Percentiles rank a stretch among this genome's conserved stretches.
phyloP scores from a whole-genome alignment of 2,888 invertebrate species.

The Lasius fuliginosus region DNA sequence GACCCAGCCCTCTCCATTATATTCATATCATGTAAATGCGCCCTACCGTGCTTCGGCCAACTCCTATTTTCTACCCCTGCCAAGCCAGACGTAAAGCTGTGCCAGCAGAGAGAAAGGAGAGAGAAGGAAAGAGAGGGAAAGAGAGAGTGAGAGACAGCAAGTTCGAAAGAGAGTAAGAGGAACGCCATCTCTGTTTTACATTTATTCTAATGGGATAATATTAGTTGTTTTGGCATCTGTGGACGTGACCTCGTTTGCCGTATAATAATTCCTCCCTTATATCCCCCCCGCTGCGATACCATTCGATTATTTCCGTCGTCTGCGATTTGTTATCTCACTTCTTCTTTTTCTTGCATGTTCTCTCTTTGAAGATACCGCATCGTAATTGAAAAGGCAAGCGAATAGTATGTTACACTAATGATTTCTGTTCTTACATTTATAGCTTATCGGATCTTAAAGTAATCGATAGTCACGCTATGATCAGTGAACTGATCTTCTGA shows the following conservation, averaged over 20 bases:
- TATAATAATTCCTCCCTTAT: conserved; percentile 61
- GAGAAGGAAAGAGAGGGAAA: background rate
- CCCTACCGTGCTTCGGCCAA: conserved; percentile 75
- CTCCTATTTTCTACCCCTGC: conserved; percentile 76
- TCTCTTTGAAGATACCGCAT: background rate
- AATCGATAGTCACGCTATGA: conserved; percentile 32
- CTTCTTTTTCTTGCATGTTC: background rate
- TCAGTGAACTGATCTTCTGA: background rate
- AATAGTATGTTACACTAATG: conserved; percentile 29
- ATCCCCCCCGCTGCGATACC: conserved; percentile 53
- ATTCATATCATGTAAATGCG: conserved; percentile 86
- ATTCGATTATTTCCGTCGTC: conserved; percentile 59
- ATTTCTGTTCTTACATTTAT: conserved; percentile 17
- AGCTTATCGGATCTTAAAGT: conserved; percentile 37
- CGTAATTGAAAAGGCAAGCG: conserved; percentile 24
- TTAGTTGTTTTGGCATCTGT: conserved; percentile 70
- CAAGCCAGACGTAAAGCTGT: conserved; percentile 59
- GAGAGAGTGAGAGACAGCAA: background rate
- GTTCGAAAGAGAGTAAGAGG: conserved; percentile 23
- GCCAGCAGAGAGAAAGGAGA: background rate
- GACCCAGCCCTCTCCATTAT: conserved; percentile 84
- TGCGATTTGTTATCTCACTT: conserved; percentile 56
- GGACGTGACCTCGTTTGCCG: conserved; percentile 66
- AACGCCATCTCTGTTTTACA: conserved; percentile 76
- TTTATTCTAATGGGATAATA: conserved; percentile 82